phyloP scores from a whole-genome alignment of 2,113 vertebrate genomes.

The Manacus vitellinus region DNA sequence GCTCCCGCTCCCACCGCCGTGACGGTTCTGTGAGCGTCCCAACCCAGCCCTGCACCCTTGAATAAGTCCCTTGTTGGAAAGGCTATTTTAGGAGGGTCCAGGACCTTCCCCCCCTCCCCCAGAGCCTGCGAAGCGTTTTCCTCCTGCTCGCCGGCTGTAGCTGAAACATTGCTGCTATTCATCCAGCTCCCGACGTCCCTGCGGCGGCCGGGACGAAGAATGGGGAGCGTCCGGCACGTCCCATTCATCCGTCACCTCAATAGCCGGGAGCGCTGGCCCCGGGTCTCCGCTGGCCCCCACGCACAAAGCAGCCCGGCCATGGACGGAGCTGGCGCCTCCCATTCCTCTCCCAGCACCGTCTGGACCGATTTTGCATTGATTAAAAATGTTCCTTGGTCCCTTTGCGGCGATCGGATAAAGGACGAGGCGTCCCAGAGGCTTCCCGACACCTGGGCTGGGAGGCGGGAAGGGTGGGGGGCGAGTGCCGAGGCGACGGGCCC shows the following conservation, averaged over 20 bases:
- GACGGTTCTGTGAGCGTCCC: background rate
- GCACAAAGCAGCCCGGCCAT: slow-evolving; percentile 29
- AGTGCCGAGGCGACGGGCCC: background rate
- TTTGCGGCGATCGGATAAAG: background rate
- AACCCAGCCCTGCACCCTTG: background rate
- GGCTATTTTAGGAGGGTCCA: background rate
- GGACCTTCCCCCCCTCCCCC: background rate
- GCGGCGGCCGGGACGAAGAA: background rate
- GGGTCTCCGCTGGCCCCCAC: background rate
- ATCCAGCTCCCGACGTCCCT: slow-evolving; percentile 25
- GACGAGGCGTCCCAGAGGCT: background rate
- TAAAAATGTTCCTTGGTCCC: background rate
- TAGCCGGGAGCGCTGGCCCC: slow-evolving; percentile 40
- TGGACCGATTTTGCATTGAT: slow-evolving; percentile 2
- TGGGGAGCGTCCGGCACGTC: slow-evolving; percentile 50
- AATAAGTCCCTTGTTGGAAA: slow-evolving; percentile 63
- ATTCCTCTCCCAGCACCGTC: background rate
- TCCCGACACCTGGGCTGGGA: background rate
- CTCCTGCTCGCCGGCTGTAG: background rate
- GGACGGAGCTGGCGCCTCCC: slow-evolving; percentile 21
- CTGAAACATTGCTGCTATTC: slow-evolving; percentile 63
- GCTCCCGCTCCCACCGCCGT: rapidly evolving
- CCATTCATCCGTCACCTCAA: slow-evolving; percentile 71
- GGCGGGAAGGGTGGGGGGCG: background rate
- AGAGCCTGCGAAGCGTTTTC: background rate